These are phyloP conservation scores for Eptatretus burgeri DNA, from an alignment of 2,113 vertebrate species.

Conservation along the genomic window DNA sequence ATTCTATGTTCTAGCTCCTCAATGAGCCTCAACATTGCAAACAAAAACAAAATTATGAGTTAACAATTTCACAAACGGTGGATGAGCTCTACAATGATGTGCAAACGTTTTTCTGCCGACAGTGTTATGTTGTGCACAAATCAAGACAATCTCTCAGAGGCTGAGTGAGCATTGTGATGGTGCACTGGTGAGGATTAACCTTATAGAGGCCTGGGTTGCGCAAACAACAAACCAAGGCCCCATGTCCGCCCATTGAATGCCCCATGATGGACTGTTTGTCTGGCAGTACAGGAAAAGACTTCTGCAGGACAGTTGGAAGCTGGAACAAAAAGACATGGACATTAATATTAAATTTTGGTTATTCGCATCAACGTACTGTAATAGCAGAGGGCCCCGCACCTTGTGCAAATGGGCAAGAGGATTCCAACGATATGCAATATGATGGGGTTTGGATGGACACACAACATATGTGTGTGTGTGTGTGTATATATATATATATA, in stretches of 20 bases:
- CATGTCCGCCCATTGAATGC: constrained; percentile 66
- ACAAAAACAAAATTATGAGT: no score
- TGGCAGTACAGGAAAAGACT: constrained; percentile 45
- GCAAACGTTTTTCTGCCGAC: constrained; percentile 8
- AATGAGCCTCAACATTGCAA: no score
- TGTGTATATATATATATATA: no score
- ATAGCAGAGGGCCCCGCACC: no score
- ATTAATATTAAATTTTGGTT: constrained; percentile 5
- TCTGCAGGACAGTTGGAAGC: constrained; percentile 53
- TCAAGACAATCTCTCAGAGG: background rate
- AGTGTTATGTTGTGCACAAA: background rate
- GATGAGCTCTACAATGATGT: background rate
- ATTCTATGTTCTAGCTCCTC: no score
- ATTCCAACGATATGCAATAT: no score
- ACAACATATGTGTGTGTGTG: no score
- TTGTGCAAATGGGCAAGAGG: no score
- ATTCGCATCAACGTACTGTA: no score
- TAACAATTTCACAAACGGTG: no score
- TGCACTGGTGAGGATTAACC: constrained; percentile 15
- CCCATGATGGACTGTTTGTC: constrained; percentile 49
- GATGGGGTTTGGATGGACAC: no score
- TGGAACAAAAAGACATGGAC: constrained; percentile 12
- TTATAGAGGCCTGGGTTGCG: constrained; percentile 66
- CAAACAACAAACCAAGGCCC: constrained; percentile 41
- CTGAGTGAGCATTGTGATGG: no score